Evolutionary conservation across 2,888 invertebrate genomes (phyloP).

Genomic region (Drosophila bunnanda): DNA sequence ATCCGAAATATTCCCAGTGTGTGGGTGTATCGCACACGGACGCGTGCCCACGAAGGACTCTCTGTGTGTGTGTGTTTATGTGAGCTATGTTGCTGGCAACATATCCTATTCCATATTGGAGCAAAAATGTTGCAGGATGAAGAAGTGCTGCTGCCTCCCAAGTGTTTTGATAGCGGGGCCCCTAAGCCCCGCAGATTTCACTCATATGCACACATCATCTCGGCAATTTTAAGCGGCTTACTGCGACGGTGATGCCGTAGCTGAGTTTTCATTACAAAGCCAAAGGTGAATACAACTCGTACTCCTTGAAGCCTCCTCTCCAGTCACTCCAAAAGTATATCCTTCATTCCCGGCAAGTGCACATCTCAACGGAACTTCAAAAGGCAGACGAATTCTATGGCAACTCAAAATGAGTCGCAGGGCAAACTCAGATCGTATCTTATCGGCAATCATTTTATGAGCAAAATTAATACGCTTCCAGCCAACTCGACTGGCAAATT

Average conservation of each 20-base stretch:
- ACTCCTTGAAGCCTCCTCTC: not conserved
- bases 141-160: slow-evolving; percentile 14
- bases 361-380: slow-evolving; percentile 44
- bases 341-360: slow-evolving; percentile 25
- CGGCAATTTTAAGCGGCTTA: slow-evolving; percentile 73
- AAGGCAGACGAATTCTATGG: slow-evolving; percentile 42
- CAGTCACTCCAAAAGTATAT: not conserved
- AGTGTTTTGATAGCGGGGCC: slow-evolving; percentile 51
- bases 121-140: slow-evolving; percentile 39
- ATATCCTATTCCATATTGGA: slow-evolving; percentile 36
- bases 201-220: slow-evolving; percentile 47
- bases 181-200: slow-evolving; percentile 43
- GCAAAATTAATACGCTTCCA: slow-evolving; percentile 63
- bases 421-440: slow-evolving; percentile 78
- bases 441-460: slow-evolving; percentile 80
- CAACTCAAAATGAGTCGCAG: slow-evolving; percentile 4
- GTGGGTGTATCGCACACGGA: slow-evolving; percentile 74
- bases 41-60: slow-evolving; percentile 22
- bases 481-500: slow-evolving; percentile 59
- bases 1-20: slow-evolving; percentile 61
- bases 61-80: not conserved
- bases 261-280: slow-evolving; percentile 76
- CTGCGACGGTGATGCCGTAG: slow-evolving; percentile 36
- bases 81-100: slow-evolving; percentile 43
- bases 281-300: slow-evolving; percentile 60